Conservation (phyloP, 2,888 invertebrate genomes). For the Vandiemenella viatica region DNA sequence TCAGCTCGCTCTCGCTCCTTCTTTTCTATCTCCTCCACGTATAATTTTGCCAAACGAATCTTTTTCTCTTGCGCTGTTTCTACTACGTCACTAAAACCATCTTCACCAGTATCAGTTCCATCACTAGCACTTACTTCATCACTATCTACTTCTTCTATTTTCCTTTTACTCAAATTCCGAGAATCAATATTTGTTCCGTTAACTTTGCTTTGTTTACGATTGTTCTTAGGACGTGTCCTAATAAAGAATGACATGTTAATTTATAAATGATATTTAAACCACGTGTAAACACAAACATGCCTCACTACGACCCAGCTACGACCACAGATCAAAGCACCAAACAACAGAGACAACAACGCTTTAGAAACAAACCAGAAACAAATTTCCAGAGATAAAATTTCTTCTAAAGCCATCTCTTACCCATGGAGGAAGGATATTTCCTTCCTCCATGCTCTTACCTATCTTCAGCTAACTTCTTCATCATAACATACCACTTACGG, state of each 20-base stretch:
- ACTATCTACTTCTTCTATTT: slow-evolving; percentile 27
- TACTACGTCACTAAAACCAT: slow-evolving; percentile 22
- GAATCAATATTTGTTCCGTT: not conserved
- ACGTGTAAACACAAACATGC: not conserved
- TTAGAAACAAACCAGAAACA: too few species aligned
- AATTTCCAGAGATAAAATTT: too few species aligned
- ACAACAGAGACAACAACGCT: too few species aligned
- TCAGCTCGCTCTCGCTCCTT: slow-evolving; percentile 58
- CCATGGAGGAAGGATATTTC: too few species aligned
- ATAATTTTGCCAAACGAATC: slow-evolving; percentile 74
- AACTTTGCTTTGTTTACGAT: slow-evolving; percentile 1
- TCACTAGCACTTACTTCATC: slow-evolving; percentile 40
- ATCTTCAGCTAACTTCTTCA: too few species aligned
- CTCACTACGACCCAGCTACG: too few species aligned
- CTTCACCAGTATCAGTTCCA: slow-evolving; percentile 17
- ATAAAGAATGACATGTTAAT: slow-evolving; percentile 12
- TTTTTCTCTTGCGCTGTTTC: slow-evolving; percentile 86
- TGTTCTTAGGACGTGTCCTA: not conserved
- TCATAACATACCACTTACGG: too few species aligned
- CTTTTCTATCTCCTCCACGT: slow-evolving; percentile 70
- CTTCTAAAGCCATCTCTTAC: too few species aligned
- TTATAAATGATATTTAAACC: not conserved
- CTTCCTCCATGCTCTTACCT: too few species aligned
- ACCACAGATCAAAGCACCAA: too few species aligned
- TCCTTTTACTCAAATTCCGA: not conserved